Evolutionary conservation across 1,140 invertebrate species (phyloP), one percentile per base, ranked within the genome.

Genomic region (Marisa cornuarietis): DNA sequence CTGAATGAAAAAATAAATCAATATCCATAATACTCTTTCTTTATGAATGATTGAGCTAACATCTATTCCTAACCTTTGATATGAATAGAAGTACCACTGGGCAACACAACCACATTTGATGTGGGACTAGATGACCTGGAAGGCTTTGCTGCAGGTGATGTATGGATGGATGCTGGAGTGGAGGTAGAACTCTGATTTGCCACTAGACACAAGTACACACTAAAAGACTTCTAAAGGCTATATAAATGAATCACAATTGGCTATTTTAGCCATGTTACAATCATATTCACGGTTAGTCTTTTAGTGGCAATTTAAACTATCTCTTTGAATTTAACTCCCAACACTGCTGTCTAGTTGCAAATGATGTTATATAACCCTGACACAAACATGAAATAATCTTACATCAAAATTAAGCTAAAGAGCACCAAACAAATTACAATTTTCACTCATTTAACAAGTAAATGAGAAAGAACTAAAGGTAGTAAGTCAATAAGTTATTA

Each of bases 51-150:
- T 63, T 18, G 62, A 68, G 65, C 26, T 66, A 52, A 13, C 54
- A 42, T 49, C 6, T 71, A 20, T 76, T 31, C 1, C 63, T 42
- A 80, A 90, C 89, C 89, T 88, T 90, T 90, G 69, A 90, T 90
- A 79, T 90, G 89, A 66, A 90, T 90, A 20, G 89, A 90, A 79
- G 88, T 88, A 63, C 89, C 89, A 85, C 87, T 90, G 22, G 89
- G 89, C 24, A 90, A 74, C 22, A 90, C 88, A 10, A 90, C 88
- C 11, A 90, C 88, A 84, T 90, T 90, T 24, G 88, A 89, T 14
- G 85, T 87, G 5, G 89, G 89, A 78, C 89, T 90, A 3, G 84
- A 74, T 20, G 89, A 84, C 63, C 88, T 80, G 9, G 86, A 81
- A 63, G 83, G 58, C 72, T 86, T 88, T 16, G 83, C 78, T 11